Evolutionary conservation across 2,797 vertebrate species (phyloP), one percentile per base, ranked within the genome.

Genomic region (Lacerta viridis): DNA sequence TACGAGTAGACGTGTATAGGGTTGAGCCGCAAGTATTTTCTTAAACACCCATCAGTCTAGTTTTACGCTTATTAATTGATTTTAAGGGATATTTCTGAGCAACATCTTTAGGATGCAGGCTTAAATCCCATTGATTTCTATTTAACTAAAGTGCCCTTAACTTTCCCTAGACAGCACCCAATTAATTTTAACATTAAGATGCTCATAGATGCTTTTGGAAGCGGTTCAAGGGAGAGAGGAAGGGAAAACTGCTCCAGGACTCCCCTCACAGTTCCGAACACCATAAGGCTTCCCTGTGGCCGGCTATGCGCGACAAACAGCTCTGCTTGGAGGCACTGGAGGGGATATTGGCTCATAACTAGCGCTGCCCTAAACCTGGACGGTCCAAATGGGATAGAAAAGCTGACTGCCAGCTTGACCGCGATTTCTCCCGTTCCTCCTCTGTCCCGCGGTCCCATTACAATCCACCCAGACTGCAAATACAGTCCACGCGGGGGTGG

Each of bases 271-370:
- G 69, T 25, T 1, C 75, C 1, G 41, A 83, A 68, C 75, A 89
- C 86, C 59, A 25, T 43, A 80, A 61, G 77, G 82, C 27, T 29
- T 91, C 46, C 79, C 71, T 80, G 4, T 89, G 74, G 36, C 80
- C 74, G 1, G 33, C 75, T 85, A 39, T 71, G 88, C 84, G 66
- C 89, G 91, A 89, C 92, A 69, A 89, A 84, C 89, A 89, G 79
- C 86, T 61, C 87, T 29, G 74, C 61, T 87, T 87, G 25, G 90
- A 72, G 92, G 69, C 69, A 86, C 80, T 76, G 83, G 77, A 82
- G 80, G 89, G 80, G 76, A 88, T 90, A n/a, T 77, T 90, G 90
- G 88, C 88, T 59, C 64, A 66, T 15, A 55, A 15, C 50, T 55
- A 15, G 23, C 64, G 27, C 68, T 68, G 74, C 46, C 77, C 87